Evolutionary conservation across 1,140 invertebrate genomes (phyloP).

Genomic region (Pentalonia nigronervosa): DNA sequence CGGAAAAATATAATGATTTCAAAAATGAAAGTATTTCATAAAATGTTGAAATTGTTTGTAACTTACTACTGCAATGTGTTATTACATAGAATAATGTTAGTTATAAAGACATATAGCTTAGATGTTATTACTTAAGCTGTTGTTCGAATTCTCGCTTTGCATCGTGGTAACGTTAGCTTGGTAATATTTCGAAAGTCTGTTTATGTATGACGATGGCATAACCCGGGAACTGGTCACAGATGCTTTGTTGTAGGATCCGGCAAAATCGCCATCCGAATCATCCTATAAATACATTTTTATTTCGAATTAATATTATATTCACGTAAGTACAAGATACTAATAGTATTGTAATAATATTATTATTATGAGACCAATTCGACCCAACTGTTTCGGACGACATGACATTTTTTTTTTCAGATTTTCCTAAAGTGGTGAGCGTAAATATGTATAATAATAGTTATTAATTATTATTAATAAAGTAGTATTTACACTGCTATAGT

Average conservation of each 20-base stretch:
- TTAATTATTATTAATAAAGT: no score
- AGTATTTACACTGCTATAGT: not conserved
- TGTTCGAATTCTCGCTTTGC: not conserved
- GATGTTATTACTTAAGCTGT: constrained; percentile 24
- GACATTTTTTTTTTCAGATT: not conserved
- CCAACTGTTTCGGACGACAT: not conserved
- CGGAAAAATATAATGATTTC: not conserved
- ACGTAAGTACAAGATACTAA: not conserved
- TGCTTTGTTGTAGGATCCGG: constrained; percentile 62
- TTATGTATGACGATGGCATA: constrained; percentile 61
- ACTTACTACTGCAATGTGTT: not conserved
- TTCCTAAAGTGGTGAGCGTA: not conserved
- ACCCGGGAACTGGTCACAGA: constrained; percentile 60
- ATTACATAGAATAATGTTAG: not conserved
- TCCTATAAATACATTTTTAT: constrained; percentile 54
- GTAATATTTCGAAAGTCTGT: constrained; percentile 61
- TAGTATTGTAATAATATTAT: not conserved
- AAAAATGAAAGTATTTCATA: constrained; percentile 13
- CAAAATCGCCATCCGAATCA: constrained; percentile 60
- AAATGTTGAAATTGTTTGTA: not conserved
- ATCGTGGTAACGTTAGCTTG: constrained; percentile 61
- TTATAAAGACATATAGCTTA: not conserved
- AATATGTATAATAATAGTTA: not conserved
- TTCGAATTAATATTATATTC: not conserved
- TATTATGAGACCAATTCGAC: not conserved